phyloP scores from a whole-genome alignment of 2,888 invertebrate species.

The Ectemnius cavifrons region DNA sequence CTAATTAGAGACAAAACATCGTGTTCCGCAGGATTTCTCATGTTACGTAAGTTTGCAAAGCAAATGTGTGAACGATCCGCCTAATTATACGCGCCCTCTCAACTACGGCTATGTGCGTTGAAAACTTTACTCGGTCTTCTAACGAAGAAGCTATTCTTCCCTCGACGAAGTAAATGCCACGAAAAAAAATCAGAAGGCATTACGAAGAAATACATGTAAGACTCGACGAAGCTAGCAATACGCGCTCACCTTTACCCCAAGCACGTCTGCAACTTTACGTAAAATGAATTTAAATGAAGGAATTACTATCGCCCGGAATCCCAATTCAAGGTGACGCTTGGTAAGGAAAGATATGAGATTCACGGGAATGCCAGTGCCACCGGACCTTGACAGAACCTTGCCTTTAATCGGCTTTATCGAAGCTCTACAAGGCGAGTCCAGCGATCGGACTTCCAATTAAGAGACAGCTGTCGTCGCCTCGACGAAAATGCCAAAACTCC shows the following conservation, averaged over 20 bases:
- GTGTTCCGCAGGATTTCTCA: neutral
- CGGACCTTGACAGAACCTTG: neutral
- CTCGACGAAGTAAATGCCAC: too few relatives aligned
- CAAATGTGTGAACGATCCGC: too few relatives aligned
- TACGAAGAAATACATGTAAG: too few relatives aligned
- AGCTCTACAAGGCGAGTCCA: slow-evolving; percentile 12
- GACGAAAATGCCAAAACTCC: too few relatives aligned
- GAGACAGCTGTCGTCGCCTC: too few relatives aligned
- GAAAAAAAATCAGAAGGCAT: too few relatives aligned
- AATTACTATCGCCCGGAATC: slow-evolving; percentile 30
- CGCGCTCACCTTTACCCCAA: slow-evolving; percentile 8
- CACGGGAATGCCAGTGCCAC: neutral
- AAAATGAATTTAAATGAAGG: slow-evolving; percentile 46
- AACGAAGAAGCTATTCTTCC: too few relatives aligned
- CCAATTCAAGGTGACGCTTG: neutral
- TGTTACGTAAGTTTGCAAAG: neutral
- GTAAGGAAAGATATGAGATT: neutral
- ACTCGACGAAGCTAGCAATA: too few relatives aligned
- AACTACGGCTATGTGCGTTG: too few relatives aligned
- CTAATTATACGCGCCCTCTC: too few relatives aligned
- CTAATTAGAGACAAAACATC: neutral
- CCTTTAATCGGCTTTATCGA: slow-evolving; percentile 17
- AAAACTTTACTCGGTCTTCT: too few relatives aligned
- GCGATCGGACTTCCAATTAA: neutral
- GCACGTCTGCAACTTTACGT: slow-evolving; percentile 37